Percentiles rank a stretch among this genome's conserved stretches.
These are phyloP conservation scores for Porites lutea DNA, from an alignment of 64 coral and sea anemone genomes.

Conservation along the genomic window DNA sequence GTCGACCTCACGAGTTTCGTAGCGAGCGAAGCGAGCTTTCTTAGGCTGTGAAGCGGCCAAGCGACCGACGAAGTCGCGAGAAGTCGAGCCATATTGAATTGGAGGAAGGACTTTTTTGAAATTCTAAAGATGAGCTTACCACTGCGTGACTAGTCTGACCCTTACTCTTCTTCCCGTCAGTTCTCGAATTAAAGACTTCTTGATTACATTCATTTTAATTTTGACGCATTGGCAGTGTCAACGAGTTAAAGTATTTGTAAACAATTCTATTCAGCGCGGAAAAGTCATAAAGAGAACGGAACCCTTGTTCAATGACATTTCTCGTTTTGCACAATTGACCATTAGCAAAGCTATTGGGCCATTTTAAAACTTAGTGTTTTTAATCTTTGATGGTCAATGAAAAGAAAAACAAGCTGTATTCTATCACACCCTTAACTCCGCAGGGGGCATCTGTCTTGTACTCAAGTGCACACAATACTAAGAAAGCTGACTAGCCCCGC, in stretches of 20 bases:
- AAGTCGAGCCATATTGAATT: too few relatives aligned
- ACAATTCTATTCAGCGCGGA: too few relatives aligned
- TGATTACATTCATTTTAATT: not conserved
- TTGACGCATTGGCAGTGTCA: not conserved
- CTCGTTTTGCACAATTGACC: not conserved
- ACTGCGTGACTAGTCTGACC: too few relatives aligned
- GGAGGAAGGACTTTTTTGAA: too few relatives aligned
- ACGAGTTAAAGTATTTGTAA: not conserved
- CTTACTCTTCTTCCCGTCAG: too few relatives aligned
- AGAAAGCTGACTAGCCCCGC: not conserved
- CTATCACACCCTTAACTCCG: conserved; percentile 4
- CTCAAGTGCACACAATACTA: not conserved
- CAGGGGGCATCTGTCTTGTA: not conserved
- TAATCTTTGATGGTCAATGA: not conserved
- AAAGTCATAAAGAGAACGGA: not conserved
- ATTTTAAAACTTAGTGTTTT: not conserved
- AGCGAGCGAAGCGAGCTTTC: too few relatives aligned
- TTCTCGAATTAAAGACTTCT: too few relatives aligned
- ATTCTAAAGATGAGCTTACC: too few relatives aligned
- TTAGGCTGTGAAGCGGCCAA: too few relatives aligned
- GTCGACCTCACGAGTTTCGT: too few relatives aligned
- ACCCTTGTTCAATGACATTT: not conserved
- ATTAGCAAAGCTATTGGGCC: not conserved
- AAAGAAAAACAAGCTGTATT: not conserved
- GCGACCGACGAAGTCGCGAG: too few relatives aligned